phyloP scores from a whole-genome alignment of 2,888 invertebrate genomes.

The Drosophila monieri region DNA sequence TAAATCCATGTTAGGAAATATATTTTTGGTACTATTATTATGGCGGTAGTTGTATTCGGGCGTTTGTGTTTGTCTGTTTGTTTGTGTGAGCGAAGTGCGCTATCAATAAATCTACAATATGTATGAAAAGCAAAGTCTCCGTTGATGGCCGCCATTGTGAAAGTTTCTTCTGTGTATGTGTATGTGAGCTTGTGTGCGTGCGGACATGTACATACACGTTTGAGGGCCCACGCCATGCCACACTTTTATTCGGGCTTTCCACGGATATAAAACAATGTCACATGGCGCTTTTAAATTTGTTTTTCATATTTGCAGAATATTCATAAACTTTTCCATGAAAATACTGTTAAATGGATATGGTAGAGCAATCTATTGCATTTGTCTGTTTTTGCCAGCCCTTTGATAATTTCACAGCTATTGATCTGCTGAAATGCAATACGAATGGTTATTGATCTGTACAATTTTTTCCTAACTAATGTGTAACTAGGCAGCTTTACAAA shows the following conservation, averaged over 20 bases:
- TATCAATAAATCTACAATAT: constrained; percentile 63
- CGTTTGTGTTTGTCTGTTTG: constrained; percentile 20
- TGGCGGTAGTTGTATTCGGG: background rate
- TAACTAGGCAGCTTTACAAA: background rate
- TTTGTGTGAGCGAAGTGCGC: constrained; percentile 24
- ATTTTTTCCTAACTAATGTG: background rate
- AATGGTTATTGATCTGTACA: background rate
- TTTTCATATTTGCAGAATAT: constrained; percentile 33
- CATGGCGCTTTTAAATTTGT: constrained; percentile 17
- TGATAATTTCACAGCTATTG: background rate
- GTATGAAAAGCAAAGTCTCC: constrained; percentile 46
- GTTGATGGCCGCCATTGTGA: constrained; percentile 26
- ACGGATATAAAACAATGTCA: constrained; percentile 44
- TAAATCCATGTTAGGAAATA: background rate
- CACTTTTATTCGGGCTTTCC: constrained; percentile 1
- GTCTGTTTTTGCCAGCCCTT: background rate
- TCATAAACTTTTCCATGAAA: constrained; percentile 11
- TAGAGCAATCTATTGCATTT: background rate
- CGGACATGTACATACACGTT: background rate
- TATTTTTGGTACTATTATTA: background rate
- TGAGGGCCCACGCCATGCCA: background rate
- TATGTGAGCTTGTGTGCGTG: constrained; percentile 11
- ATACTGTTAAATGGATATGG: background rate
- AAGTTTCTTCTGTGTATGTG: constrained; percentile 8
- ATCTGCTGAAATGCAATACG: background rate